These are phyloP conservation scores for Caenorhabditis sp. DNA, from an alignment of 2,888 invertebrate genomes.

Conservation along the genomic window DNA sequence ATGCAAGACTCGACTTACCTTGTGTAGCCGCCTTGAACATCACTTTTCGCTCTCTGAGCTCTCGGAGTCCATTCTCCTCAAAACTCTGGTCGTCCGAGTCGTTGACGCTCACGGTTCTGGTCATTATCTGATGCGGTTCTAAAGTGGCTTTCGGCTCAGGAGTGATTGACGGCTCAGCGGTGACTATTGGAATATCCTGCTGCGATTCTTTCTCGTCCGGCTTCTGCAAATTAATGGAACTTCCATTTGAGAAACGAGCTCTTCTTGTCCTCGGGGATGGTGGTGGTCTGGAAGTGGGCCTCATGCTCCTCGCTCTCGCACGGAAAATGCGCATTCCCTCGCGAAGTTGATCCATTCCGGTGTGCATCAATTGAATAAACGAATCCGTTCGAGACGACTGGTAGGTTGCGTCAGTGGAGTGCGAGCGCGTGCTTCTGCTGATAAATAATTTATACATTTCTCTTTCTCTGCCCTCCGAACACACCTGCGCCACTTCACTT, in stretches of 20 bases:
- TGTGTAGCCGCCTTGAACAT: conserved; percentile 60
- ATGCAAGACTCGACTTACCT: no score
- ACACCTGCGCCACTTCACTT: conserved; percentile 61
- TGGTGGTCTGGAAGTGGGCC: conserved; percentile 65
- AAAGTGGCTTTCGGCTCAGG: conserved; percentile 18
- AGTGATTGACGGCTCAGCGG: conserved; percentile 30
- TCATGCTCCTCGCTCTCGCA: conserved; percentile 60
- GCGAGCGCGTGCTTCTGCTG: conserved; percentile 57
- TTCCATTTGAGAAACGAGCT: conserved; percentile 51
- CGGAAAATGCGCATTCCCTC: conserved; percentile 63
- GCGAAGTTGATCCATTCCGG: conserved; percentile 69
- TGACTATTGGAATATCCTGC: conserved; percentile 11
- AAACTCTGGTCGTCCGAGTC: conserved; percentile 53
- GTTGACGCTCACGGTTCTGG: conserved; percentile 54
- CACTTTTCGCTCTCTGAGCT: conserved; percentile 52
- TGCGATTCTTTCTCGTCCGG: conserved; percentile 15
- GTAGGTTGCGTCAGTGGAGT: conserved; percentile 66
- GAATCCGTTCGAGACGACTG: conserved; percentile 65
- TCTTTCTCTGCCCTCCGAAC: no score
- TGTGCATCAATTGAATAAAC: conserved; percentile 68
- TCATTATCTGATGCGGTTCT: conserved; percentile 18
- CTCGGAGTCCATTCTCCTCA: conserved; percentile 34
- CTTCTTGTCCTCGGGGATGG: conserved; percentile 45
- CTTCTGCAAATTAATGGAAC: conserved; percentile 24
- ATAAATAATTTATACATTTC: background rate